Conservation (phyloP, 2,888 invertebrate genomes). For the Callinectes sapidus region DNA sequence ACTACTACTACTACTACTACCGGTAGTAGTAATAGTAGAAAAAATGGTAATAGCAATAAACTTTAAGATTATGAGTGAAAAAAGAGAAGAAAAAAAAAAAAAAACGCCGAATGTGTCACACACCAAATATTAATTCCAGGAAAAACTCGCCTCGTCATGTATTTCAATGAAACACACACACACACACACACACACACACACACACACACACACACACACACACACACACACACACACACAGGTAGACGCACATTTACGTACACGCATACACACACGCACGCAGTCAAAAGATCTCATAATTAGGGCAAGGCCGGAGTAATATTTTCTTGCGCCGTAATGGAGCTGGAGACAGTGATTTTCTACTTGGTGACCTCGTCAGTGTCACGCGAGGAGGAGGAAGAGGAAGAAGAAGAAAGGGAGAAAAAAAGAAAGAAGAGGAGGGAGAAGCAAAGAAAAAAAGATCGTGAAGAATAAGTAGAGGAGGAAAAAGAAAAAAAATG, state of each 20-base stretch:
- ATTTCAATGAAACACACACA: not conserved
- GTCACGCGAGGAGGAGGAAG: not conserved
- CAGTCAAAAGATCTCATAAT: not conserved
- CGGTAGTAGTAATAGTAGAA: not conserved
- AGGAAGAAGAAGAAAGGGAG: not conserved
- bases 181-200: constrained; percentile 1
- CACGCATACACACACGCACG: not conserved
- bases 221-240: not conserved
- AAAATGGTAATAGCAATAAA: not conserved
- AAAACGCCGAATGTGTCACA: not conserved
- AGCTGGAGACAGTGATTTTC: not conserved
- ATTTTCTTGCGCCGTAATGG: not conserved
- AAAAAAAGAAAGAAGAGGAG: not conserved
- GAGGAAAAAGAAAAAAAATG: not conserved
- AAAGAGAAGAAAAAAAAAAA: not conserved
- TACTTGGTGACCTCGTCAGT: not conserved
- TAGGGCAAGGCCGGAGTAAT: not conserved
- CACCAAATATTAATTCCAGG: not conserved
- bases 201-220: not conserved
- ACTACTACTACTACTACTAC: not conserved
- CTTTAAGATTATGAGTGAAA: not conserved
- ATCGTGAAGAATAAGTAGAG: not conserved
- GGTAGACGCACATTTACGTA: not conserved
- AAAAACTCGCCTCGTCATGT: not conserved
- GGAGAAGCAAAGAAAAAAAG: not conserved